Conservation (phyloP, 2,113 vertebrate species). For the Eupsittula cactorum region DNA sequence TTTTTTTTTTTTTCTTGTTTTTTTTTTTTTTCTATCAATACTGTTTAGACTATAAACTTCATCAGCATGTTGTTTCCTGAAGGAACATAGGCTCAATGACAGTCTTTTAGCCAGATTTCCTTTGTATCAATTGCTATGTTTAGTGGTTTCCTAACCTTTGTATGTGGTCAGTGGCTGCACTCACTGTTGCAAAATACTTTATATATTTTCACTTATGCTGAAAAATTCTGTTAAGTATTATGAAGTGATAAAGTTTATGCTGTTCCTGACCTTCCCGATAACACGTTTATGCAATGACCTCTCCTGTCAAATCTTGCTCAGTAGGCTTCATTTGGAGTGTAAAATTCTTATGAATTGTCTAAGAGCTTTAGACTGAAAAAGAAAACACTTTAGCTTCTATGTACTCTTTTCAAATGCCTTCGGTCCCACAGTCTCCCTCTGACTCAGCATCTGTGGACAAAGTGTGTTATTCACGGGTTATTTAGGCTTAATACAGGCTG, state of each 20-base stretch:
- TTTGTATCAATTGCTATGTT: not conserved
- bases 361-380: not conserved
- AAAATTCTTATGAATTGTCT: not conserved
- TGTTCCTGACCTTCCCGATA: not conserved
- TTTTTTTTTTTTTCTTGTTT: not conserved
- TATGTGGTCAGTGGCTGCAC: rapidly evolving
- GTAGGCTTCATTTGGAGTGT: not conserved
- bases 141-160: not conserved
- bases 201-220: not conserved
- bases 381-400: not conserved
- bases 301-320: not conserved
- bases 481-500: not conserved
- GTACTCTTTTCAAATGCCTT: not conserved
- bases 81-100: not conserved
- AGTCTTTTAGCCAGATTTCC: not conserved
- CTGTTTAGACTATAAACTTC: not conserved
- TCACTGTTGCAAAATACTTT: not conserved
- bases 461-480: not conserved
- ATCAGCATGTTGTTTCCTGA: not conserved
- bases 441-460: not conserved
- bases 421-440: not conserved
- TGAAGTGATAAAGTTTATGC: not conserved
- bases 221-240: not conserved
- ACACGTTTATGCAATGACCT: not conserved
- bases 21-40: not conserved